Percentiles rank a stretch among this genome's conserved stretches.
These are phyloP conservation scores for Stomatorhinus walkeri DNA, from an alignment of 2,797 vertebrate species.

Conservation along the genomic window DNA sequence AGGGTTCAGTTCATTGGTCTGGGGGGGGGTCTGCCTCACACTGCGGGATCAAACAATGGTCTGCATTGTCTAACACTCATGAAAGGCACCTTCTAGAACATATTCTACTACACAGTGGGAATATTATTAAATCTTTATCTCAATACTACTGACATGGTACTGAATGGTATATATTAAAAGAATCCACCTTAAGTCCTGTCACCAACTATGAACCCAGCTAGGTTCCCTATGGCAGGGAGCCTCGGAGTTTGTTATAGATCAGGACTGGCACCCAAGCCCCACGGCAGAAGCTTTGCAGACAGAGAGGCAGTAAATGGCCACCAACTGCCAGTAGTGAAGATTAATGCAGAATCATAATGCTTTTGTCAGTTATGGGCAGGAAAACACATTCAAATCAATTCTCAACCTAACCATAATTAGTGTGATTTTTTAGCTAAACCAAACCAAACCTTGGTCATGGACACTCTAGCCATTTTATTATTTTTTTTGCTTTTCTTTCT, in stretches of 20 bases:
- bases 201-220: neutral
- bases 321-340: neutral
- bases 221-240: neutral
- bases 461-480: neutral
- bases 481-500: neutral
- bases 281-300: neutral
- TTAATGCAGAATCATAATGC: neutral
- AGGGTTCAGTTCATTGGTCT: neutral
- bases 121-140: neutral
- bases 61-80: neutral
- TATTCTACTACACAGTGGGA: neutral
- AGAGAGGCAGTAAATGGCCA: neutral
- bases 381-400: neutral
- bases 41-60: neutral
- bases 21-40: neutral
- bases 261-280: neutral
- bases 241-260: neutral
- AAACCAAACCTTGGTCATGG: neutral
- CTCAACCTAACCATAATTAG: neutral
- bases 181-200: neutral
- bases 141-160: neutral
- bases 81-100: neutral
- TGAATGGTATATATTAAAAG: slow-evolving; percentile 1
- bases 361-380: neutral
- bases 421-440: neutral